These are phyloP conservation scores for Callyntrura sp. DNA, from an alignment of 2,888 invertebrate genomes.

Conservation along the genomic window DNA sequence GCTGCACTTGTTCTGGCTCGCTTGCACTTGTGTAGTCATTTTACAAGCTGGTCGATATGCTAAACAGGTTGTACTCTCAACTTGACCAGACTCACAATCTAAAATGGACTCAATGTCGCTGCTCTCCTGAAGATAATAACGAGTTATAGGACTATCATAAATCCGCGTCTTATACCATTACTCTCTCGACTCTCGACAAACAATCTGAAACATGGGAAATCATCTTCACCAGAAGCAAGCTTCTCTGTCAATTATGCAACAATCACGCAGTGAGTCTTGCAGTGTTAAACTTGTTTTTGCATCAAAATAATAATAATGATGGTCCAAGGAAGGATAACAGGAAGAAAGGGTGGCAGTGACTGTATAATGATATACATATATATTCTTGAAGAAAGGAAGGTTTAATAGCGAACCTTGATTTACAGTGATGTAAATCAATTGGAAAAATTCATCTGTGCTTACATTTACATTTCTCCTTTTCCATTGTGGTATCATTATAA, in stretches of 20 bases:
- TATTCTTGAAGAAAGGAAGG: neutral
- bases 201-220: neutral
- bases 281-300: neutral
- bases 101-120: neutral
- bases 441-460: too few relatives aligned
- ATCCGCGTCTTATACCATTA: slow-evolving; percentile 68
- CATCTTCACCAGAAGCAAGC: slow-evolving; percentile 7
- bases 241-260: neutral
- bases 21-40: neutral
- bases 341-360: too few relatives aligned
- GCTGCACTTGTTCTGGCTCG: neutral
- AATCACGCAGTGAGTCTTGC: too few relatives aligned
- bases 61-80: neutral
- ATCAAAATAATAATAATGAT: neutral
- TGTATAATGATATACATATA: neutral
- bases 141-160: slow-evolving; percentile 55
- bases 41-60: neutral
- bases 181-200: slow-evolving; percentile 14
- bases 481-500: too few relatives aligned
- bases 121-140: neutral
- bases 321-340: too few relatives aligned
- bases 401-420: too few relatives aligned
- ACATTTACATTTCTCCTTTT: too few relatives aligned
- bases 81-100: slow-evolving; percentile 69
- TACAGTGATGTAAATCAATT: too few relatives aligned